phyloP scores from a whole-genome alignment of 1,140 invertebrate species.

The Drosophila bifasciata region DNA sequence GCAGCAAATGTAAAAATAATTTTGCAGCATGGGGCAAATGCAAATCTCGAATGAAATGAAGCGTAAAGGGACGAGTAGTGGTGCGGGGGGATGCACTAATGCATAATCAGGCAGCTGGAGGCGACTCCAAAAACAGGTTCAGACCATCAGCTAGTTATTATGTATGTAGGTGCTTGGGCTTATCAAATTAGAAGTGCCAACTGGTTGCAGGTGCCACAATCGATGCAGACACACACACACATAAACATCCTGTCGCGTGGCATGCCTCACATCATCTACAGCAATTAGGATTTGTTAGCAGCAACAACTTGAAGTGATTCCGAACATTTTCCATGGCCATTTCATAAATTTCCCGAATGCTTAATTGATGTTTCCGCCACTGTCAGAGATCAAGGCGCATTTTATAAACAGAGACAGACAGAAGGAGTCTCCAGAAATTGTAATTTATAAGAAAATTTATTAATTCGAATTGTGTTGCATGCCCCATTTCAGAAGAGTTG shows the following conservation, averaged over 20 bases:
- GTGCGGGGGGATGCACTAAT: not conserved
- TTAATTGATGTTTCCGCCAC: conserved; percentile 73
- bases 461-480: conserved; percentile 65
- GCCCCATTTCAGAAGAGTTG: conserved; percentile 52
- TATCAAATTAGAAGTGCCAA: not conserved
- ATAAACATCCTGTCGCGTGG: conserved; percentile 79
- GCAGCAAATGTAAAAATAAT: conserved; percentile 44
- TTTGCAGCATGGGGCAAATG: conserved; percentile 24
- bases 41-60: conserved; percentile 39
- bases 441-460: conserved; percentile 75
- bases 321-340: conserved; percentile 42
- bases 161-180: conserved; percentile 21
- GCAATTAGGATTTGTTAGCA: conserved; percentile 52
- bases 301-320: conserved; percentile 42
- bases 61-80: conserved; percentile 7
- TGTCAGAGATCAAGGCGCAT: conserved; percentile 60
- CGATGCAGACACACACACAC: conserved; percentile 1
- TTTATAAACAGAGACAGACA: conserved; percentile 46
- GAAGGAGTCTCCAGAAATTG: conserved; percentile 11
- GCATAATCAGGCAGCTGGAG: conserved; percentile 12
- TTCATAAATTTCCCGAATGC: conserved; percentile 56
- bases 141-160: conserved; percentile 26
- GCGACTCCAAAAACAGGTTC: conserved; percentile 18
- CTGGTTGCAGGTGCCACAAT: conserved; percentile 15
- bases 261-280: conserved; percentile 40